Evolutionary conservation across 2,888 invertebrate species (phyloP), one percentile per base, ranked within the genome.

Genomic region (Eulithis testata): DNA sequence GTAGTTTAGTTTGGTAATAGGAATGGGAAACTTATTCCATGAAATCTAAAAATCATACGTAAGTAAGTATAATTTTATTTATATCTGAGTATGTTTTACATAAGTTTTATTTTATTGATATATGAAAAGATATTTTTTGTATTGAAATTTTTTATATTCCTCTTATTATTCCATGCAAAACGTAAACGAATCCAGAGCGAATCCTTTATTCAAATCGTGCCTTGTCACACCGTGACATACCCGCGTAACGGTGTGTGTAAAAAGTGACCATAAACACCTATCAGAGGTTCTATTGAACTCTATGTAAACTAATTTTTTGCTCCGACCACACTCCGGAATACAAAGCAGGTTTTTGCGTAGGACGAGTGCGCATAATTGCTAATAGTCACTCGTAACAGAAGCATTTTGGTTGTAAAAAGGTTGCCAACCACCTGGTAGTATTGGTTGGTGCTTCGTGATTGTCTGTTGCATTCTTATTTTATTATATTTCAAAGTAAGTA

Each of bases 261-360:
- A 56, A 45, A 37, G 52, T 49, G 54, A 43, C 51, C 53, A 59
- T 9, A 63, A 60, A 57, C 43, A 63, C 36, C 57, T 53, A 60
- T 60, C 43, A 11, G 40, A 53, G 43, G 66, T 67, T 67, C 37
- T 69, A 71, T 70, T 72, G 68, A 70, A 70, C 70, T 72, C 66
- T 64, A 63, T 66, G 64, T 65, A 61, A 59, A 66, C 52, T 4
- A 57, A 50, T 66, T 69, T 71, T 69, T 69, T 68, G 60, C 59
- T 36, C 11, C 27, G 43, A 43, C 62, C 61, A 2, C 44, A 36
- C 36, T 31, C 54, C 12, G 45, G 54, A 66, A 63, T 65, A 66
- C 56, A 47, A 51, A 66, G 40, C 55, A 50, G 60, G 61, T 66
- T 72, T 70, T 69, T 66, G 61, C 65, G 64, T 66, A 63, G 66